Percentiles rank a stretch among this genome's conserved stretches.
Conservation (phyloP, 1,140 invertebrate species). For the Magallana angulata region DNA sequence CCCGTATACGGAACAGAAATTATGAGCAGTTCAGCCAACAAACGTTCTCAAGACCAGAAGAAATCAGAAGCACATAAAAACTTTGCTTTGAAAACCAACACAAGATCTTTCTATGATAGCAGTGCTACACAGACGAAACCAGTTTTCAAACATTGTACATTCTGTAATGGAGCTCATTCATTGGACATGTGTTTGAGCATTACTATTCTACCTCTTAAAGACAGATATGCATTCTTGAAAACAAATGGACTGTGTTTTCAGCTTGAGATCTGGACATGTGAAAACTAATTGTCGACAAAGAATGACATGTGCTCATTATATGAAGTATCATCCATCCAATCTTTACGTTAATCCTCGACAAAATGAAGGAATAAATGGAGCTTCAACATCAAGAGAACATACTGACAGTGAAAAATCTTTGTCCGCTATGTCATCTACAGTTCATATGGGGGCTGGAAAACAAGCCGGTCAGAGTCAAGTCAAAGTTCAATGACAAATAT, state of each 20-base stretch:
- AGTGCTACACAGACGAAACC: no score
- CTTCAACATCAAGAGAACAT: neutral
- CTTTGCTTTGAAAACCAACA: no score
- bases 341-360: conserved; percentile 31
- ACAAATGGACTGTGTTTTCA: conserved; percentile 42
- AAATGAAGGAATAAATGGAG: neutral
- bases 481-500: no score
- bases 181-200: neutral
- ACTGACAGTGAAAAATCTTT: neutral
- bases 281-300: conserved; percentile 31
- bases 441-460: no score
- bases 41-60: no score
- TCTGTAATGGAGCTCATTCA: no score
- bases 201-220: neutral
- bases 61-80: conserved; percentile 26
- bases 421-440: neutral
- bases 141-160: no score
- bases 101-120: no score
- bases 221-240: conserved; percentile 37
- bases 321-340: conserved; percentile 36
- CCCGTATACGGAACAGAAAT: conserved; percentile 49
- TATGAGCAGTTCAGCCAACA: conserved; percentile 9
- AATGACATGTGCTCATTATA: conserved; percentile 9
- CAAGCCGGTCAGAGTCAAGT: no score
- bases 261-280: conserved; percentile 43